Evolutionary conservation across 1,140 invertebrate genomes (phyloP).

Genomic region (Steinernema feltiae): DNA sequence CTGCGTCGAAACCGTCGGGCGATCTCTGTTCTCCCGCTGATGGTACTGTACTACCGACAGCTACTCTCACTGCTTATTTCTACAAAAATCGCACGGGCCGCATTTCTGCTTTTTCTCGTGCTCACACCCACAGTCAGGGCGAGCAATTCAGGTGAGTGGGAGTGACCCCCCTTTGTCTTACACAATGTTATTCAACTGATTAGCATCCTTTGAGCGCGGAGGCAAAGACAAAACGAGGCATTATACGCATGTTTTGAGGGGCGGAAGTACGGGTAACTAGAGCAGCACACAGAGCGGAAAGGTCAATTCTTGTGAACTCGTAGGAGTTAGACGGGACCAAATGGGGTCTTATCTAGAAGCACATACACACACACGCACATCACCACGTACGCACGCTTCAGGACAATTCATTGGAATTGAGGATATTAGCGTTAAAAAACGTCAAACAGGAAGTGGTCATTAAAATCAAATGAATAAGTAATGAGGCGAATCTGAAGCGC

Average conservation of each 20-base stretch:
- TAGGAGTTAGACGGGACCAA: too few relatives aligned
- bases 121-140: not conserved
- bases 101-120: not conserved
- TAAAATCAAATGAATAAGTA: not conserved
- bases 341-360: not conserved
- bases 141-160: not conserved
- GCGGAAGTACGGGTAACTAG: not conserved
- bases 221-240: too few relatives aligned
- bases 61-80: slow-evolving; percentile 2
- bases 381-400: not conserved
- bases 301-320: too few relatives aligned
- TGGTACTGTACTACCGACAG: not conserved
- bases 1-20: not conserved
- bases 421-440: too few relatives aligned
- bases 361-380: not conserved
- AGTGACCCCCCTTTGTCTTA: not conserved
- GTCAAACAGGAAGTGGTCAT: not conserved
- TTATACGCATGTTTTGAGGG: too few relatives aligned
- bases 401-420: too few relatives aligned
- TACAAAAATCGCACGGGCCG: not conserved
- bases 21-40: not conserved
- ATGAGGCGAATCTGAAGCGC: too few relatives aligned
- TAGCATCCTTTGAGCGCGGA: not conserved
- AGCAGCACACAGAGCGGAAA: not conserved
- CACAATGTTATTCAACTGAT: not conserved